Conservation (phyloP, 2,797 vertebrate species). For the Taeniopygia guttata region DNA sequence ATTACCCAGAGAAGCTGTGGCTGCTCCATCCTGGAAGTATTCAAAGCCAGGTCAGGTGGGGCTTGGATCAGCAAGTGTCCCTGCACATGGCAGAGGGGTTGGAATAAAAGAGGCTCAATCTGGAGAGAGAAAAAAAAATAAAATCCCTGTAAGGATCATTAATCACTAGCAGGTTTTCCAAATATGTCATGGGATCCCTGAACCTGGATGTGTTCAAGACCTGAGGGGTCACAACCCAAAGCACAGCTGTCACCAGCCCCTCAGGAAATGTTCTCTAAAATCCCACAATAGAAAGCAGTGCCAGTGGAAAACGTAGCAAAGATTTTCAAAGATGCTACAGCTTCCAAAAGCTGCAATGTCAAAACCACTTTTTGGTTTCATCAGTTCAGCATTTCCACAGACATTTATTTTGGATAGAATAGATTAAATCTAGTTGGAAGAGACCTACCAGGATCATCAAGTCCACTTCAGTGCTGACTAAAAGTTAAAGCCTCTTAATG, state of each 20-base stretch:
- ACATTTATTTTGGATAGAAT: not conserved
- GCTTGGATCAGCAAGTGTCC: not conserved
- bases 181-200: not conserved
- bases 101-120: not conserved
- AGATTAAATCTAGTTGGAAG: not conserved
- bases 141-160: not conserved
- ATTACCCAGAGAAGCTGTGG: not conserved
- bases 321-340: not conserved
- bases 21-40: not conserved
- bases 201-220: not conserved
- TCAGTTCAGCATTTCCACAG: not conserved
- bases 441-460: not conserved
- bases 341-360: not conserved
- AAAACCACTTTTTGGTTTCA: not conserved
- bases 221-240: not conserved
- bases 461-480: not conserved
- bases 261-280: not conserved
- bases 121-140: not conserved
- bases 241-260: not conserved
- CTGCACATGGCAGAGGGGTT: not conserved
- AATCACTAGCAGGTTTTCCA: not conserved
- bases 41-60: not conserved
- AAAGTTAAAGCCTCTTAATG: not conserved
- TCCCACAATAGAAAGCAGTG: not conserved
- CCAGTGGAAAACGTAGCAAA: not conserved